A percentile compares a stretch with the other conserved stretches of the same genome.
phyloP scores from a whole-genome alignment of 2,888 invertebrate species.

The Eutolmus rufibarbis region DNA sequence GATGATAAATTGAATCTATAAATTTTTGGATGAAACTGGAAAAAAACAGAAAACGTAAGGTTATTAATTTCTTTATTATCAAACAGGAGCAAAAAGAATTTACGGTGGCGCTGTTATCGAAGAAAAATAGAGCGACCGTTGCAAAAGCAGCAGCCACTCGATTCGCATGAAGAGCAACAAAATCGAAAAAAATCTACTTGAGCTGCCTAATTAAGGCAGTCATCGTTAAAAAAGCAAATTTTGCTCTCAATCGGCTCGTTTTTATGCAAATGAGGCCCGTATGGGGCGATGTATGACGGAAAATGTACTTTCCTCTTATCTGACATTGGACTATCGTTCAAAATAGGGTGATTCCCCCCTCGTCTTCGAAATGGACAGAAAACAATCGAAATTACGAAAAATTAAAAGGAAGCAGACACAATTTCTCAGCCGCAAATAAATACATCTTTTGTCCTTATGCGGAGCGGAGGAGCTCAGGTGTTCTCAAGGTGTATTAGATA shows the following conservation, averaged over 20 bases:
- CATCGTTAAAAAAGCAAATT: neutral
- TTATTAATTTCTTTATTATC: neutral
- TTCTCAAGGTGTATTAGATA: neutral
- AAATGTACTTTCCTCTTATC: conserved; percentile 20
- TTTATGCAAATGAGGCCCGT: conserved; percentile 27
- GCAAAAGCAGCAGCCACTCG: neutral
- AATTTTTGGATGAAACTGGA: neutral
- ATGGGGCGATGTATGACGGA: neutral
- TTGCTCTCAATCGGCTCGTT: conserved; percentile 24
- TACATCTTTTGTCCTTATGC: neutral
- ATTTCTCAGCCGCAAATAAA: neutral
- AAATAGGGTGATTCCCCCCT: conserved; percentile 29
- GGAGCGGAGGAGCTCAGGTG: neutral
- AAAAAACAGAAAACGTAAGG: neutral
- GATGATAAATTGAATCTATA: neutral
- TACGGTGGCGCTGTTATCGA: neutral
- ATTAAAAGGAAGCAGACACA: neutral
- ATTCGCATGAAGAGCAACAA: neutral
- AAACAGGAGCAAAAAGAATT: neutral
- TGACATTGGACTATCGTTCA: conserved; percentile 1
- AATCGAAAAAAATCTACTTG: neutral
- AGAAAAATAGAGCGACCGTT: conserved; percentile 10
- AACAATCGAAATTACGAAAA: neutral
- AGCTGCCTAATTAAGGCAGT: neutral
- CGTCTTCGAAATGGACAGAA: neutral